Conservation (phyloP, 2,888 invertebrate species). For the Drosophila koepferae region DNA sequence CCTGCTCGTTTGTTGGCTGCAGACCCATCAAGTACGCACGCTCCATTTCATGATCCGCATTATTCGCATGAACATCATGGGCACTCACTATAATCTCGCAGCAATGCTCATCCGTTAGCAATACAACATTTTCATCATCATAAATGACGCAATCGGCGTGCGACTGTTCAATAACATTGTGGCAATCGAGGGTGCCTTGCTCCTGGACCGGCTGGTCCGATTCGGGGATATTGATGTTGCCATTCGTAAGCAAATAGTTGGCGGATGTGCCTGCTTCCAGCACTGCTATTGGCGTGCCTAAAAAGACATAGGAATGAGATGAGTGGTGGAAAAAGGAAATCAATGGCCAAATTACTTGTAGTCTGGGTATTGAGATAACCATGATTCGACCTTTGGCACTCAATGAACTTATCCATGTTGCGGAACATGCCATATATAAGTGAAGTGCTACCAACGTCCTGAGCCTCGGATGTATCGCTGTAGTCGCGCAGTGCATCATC, state of each 20-base stretch:
- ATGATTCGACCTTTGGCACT: constrained; percentile 23
- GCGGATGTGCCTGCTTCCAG: constrained; percentile 23
- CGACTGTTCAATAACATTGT: constrained; percentile 23
- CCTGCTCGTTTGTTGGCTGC: constrained; percentile 14
- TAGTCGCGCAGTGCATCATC: constrained; percentile 11
- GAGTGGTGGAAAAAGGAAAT: background rate
- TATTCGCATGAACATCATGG: constrained; percentile 37
- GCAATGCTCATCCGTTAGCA: constrained; percentile 60
- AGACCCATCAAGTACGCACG: constrained; percentile 49
- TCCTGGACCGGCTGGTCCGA: constrained; percentile 26
- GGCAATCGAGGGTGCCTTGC: constrained; percentile 14
- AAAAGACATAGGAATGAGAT: background rate
- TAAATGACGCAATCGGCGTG: constrained; percentile 55
- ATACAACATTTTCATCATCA: constrained; percentile 64
- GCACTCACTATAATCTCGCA: constrained; percentile 64
- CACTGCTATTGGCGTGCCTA: constrained; percentile 46
- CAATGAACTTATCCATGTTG: constrained; percentile 12
- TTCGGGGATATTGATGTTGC: constrained; percentile 35
- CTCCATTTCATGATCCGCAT: constrained; percentile 47
- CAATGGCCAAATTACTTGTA: constrained; percentile 32
- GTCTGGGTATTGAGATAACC: constrained; percentile 20
- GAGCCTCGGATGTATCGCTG: background rate
- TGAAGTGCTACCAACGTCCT: background rate
- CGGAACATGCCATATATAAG: constrained; percentile 43
- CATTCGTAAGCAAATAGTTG: constrained; percentile 51